Evolutionary conservation across 2,113 vertebrate species (phyloP).

Genomic region (Callopanchax toddi): DNA sequence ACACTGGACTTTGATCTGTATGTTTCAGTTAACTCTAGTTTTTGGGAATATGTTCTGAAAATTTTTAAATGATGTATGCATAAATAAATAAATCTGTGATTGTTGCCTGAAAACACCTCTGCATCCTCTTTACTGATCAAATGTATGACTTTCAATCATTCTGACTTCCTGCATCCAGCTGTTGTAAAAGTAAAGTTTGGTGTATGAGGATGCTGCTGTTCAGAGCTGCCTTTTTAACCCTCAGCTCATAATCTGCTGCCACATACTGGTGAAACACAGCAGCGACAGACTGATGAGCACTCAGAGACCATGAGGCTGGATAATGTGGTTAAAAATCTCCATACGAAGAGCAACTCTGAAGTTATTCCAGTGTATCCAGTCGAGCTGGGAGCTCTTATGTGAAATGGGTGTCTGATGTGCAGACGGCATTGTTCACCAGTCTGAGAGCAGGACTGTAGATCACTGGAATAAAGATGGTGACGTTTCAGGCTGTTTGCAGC

Average conservation of each 20-base stretch:
- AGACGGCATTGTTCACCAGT: conserved; percentile 15
- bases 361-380: conserved; percentile 9
- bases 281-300: conserved; percentile 22
- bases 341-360: conserved; percentile 14
- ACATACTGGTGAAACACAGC: background rate
- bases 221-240: background rate
- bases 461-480: conserved; percentile 16
- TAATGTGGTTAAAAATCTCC: conserved; percentile 29
- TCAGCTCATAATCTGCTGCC: conserved; percentile 6
- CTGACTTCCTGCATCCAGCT: background rate
- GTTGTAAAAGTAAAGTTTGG: conserved; percentile 2
- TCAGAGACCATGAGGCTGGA: conserved; percentile 27
- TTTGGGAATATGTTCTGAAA: too few species aligned
- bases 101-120: too few species aligned
- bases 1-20: too few species aligned
- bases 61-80: too few species aligned
- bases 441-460: conserved; percentile 13
- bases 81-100: too few species aligned
- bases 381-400: conserved; percentile 17
- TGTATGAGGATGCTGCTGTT: background rate
- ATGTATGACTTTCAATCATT: background rate
- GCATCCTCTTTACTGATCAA: background rate
- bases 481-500: conserved; percentile 15
- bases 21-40: too few species aligned
- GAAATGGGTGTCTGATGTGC: conserved; percentile 21